These are phyloP conservation scores for Lycocerus yunnanus DNA, from an alignment of 2,888 invertebrate genomes.

Conservation along the genomic window DNA sequence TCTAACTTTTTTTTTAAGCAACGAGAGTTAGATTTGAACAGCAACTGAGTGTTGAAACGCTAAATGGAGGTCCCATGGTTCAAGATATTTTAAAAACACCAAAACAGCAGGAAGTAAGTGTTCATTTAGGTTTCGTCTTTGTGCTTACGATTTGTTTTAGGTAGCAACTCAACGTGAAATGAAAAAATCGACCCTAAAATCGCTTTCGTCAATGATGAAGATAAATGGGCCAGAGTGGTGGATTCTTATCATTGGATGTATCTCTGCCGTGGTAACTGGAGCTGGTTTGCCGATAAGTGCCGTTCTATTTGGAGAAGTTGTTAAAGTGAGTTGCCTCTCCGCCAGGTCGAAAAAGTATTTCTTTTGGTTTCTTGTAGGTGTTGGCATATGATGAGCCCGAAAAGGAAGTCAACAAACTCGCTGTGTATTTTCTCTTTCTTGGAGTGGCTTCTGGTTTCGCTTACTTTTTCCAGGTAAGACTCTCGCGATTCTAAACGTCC, in stretches of 20 bases:
- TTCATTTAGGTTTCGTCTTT: neutral
- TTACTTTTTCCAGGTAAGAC: neutral
- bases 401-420: neutral
- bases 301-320: conserved; percentile 72
- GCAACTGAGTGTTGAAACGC: conserved; percentile 8
- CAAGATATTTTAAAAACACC: neutral
- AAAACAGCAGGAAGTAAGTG: neutral
- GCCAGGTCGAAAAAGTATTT: no score
- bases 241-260: conserved; percentile 64
- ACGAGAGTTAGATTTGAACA: conserved; percentile 9
- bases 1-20: neutral
- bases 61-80: neutral
- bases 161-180: neutral
- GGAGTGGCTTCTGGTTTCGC: neutral
- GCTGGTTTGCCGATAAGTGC: conserved; percentile 75
- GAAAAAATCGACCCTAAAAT: neutral
- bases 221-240: conserved; percentile 72
- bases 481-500: neutral
- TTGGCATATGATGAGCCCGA: neutral
- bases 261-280: conserved; percentile 68
- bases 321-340: conserved; percentile 59
- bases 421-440: neutral
- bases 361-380: neutral
- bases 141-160: neutral
- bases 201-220: conserved; percentile 4